Percentiles rank a stretch among this genome's conserved stretches.
Evolutionary conservation across 2,113 vertebrate genomes (phyloP).

Genomic region (Plecturocebus donacophilus): DNA sequence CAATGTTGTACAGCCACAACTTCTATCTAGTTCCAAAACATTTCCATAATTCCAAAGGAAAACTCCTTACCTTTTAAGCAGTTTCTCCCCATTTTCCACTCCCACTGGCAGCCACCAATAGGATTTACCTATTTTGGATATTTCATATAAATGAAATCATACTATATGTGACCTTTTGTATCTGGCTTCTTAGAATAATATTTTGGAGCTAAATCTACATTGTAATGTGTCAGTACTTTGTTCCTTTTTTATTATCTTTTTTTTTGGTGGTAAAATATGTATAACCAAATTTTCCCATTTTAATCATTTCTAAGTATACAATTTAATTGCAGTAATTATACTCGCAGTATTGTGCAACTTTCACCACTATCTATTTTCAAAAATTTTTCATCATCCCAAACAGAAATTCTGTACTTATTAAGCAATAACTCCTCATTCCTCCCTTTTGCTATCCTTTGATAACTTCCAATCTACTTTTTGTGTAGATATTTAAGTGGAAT

Average conservation of each 20-base stretch:
- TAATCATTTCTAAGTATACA: neutral
- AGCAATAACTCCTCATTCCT: neutral
- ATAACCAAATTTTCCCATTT: neutral
- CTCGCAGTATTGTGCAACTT: conserved; percentile 13
- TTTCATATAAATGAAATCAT: neutral
- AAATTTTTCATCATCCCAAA: conserved; percentile 25
- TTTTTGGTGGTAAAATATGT: neutral
- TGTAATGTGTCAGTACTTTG: neutral
- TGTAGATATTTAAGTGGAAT: conserved; percentile 14
- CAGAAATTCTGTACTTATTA: conserved; percentile 21
- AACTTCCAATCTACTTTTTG: conserved; percentile 10
- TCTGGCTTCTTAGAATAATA: neutral
- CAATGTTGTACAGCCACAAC: neutral
- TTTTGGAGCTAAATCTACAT: neutral
- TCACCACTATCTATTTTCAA: neutral
- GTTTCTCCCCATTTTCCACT: neutral
- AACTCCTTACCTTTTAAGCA: neutral
- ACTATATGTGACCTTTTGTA: neutral
- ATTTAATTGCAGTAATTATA: neutral
- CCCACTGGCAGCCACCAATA: neutral
- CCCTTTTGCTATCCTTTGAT: neutral
- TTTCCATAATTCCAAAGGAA: neutral
- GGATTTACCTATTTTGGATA: neutral
- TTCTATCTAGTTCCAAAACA: neutral
- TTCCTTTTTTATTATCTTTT: neutral